Evolutionary conservation across 2,113 vertebrate species (phyloP).

Genomic region (Corythaeola cristata): DNA sequence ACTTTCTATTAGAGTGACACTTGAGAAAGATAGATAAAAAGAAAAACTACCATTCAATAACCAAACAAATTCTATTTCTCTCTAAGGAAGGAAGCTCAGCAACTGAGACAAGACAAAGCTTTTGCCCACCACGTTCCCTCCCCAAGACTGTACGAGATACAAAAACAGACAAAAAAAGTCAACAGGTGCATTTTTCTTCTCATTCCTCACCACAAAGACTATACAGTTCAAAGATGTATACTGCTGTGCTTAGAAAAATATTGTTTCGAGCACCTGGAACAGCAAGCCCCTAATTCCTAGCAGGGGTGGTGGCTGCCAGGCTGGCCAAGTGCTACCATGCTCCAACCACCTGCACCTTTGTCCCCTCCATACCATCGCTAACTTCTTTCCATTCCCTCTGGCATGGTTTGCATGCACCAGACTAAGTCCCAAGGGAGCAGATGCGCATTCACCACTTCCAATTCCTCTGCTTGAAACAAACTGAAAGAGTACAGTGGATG

Average conservation of each 20-base stretch:
- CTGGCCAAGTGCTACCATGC: fast-evolving
- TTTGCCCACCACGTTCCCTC: background rate
- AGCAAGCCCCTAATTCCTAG: background rate
- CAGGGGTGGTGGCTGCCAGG: background rate
- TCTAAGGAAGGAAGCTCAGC: background rate
- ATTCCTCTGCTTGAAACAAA: background rate
- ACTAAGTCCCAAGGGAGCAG: background rate
- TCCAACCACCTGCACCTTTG: background rate
- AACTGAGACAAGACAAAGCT: background rate
- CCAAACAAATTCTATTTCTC: background rate
- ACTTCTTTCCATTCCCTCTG: background rate
- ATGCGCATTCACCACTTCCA: fast-evolving
- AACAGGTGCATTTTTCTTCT: background rate
- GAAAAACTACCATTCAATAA: background rate
- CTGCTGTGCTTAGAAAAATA: background rate
- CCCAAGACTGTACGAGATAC: background rate
- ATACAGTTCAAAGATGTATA: background rate
- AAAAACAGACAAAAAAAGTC: background rate
- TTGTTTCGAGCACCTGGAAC: background rate
- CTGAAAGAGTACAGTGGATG: background rate
- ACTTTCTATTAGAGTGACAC: background rate
- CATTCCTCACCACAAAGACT: background rate
- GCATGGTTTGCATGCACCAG: background rate
- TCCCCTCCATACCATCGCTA: background rate
- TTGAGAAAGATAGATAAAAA: background rate